Conservation (phyloP, 2,113 vertebrate species). For the Ciconia boyciana region DNA sequence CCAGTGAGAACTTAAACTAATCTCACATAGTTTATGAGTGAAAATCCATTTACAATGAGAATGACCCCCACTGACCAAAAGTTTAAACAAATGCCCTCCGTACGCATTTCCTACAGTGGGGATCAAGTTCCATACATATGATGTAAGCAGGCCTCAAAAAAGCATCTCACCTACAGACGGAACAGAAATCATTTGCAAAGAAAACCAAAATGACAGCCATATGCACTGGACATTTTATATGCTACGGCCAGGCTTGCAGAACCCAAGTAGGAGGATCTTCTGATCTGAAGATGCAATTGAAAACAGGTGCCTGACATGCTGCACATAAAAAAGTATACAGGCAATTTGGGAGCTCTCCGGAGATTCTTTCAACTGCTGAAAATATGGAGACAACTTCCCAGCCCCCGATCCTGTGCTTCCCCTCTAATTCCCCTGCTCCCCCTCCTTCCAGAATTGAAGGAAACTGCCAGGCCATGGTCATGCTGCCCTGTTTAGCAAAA, state of each 20-base stretch:
- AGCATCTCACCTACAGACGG: constrained; percentile 61
- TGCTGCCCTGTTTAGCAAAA: neutral
- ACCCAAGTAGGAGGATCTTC: constrained; percentile 55
- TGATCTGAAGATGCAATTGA: constrained; percentile 73
- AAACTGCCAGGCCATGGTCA: constrained; percentile 42
- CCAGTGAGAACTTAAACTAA: constrained; percentile 68
- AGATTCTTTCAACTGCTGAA: constrained; percentile 70
- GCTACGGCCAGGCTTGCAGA: constrained; percentile 16
- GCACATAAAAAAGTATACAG: constrained; percentile 67
- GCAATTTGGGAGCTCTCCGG: constrained; percentile 64
- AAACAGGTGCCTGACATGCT: constrained; percentile 72
- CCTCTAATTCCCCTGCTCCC: neutral
- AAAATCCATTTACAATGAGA: constrained; percentile 73
- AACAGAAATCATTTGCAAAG: constrained; percentile 72
- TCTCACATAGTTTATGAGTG: constrained; percentile 72
- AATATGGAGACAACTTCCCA: constrained; percentile 66
- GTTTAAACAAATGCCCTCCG: constrained; percentile 65
- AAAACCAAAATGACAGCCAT: constrained; percentile 71
- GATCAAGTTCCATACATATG: constrained; percentile 72
- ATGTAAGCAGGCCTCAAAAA: constrained; percentile 69
- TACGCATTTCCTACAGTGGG: constrained; percentile 59
- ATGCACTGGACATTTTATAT: constrained; percentile 59
- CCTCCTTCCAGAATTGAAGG: neutral
- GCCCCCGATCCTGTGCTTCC: neutral
- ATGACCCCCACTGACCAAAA: constrained; percentile 67